Percentiles rank a stretch among this genome's conserved stretches.
phyloP scores from a whole-genome alignment of 2,797 vertebrate species.

The Dermochelys coriacea region DNA sequence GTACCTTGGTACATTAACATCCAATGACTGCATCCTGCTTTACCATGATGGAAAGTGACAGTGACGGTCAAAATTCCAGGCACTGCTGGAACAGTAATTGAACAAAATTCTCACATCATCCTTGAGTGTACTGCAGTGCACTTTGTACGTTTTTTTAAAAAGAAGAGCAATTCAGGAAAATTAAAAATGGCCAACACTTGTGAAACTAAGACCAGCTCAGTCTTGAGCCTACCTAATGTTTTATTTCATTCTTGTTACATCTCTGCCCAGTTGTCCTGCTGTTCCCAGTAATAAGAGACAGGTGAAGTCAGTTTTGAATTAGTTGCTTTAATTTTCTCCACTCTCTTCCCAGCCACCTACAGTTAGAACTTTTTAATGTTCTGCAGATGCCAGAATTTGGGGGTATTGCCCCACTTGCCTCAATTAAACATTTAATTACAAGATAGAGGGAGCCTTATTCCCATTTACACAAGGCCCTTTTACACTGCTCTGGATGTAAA shows the following conservation, averaged over 20 bases:
- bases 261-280: background rate
- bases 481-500: background rate
- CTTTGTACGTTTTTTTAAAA: background rate
- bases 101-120: background rate
- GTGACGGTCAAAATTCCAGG: background rate
- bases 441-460: background rate
- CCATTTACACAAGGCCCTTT: background rate
- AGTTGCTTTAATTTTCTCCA: background rate
- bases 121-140: background rate
- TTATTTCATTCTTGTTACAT: background rate
- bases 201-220: background rate
- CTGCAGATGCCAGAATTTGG: background rate
- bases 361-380: background rate
- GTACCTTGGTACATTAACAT: accelerated
- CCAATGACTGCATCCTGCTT: background rate
- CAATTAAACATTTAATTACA: background rate
- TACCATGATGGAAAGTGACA: accelerated
- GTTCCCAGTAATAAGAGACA: background rate
- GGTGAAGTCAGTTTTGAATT: background rate
- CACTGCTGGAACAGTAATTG: background rate
- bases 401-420: background rate
- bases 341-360: background rate
- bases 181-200: background rate
- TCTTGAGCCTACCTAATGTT: background rate
- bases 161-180: background rate